phyloP scores from a whole-genome alignment of 2,113 vertebrate genomes.

The Psettodes erumei region DNA sequence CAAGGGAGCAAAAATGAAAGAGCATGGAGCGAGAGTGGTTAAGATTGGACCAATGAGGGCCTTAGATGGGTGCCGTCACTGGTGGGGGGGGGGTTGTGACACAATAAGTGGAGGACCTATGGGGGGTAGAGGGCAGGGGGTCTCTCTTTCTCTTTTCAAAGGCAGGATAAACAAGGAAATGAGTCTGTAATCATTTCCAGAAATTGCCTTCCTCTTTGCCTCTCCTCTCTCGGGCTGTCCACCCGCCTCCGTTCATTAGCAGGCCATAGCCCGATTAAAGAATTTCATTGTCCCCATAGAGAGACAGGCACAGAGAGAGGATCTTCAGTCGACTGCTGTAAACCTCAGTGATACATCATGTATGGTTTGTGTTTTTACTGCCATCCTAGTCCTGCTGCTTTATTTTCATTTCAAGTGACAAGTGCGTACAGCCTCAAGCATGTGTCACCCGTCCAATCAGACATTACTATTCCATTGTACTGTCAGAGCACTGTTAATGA shows the following conservation, averaged over 20 bases:
- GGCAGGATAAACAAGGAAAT: slow-evolving; percentile 87
- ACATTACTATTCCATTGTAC: neutral
- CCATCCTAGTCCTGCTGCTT: neutral
- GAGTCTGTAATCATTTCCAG: slow-evolving; percentile 88
- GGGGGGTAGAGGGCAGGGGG: slow-evolving; percentile 59
- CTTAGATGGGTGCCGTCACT: slow-evolving; percentile 47
- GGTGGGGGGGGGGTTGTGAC: slow-evolving; percentile 54
- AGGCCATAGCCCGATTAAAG: slow-evolving; percentile 83
- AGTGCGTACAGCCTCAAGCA: slow-evolving; percentile 24
- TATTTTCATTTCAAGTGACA: slow-evolving; percentile 32
- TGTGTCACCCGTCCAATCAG: slow-evolving; percentile 10
- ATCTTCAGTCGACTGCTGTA: slow-evolving; percentile 50
- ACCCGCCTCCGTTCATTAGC: slow-evolving; percentile 82
- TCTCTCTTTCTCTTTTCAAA: slow-evolving; percentile 79
- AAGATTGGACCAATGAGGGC: slow-evolving; percentile 67
- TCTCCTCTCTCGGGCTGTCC: slow-evolving; percentile 70
- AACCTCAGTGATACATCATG: slow-evolving; percentile 39
- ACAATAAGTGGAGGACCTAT: slow-evolving; percentile 73
- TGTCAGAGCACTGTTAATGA: neutral
- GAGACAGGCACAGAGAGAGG: slow-evolving; percentile 39
- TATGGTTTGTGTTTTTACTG: slow-evolving; percentile 34
- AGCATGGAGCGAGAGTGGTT: slow-evolving; percentile 65
- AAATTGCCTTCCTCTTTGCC: slow-evolving; percentile 82
- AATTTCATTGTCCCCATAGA: slow-evolving; percentile 71
- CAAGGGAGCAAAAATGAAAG: slow-evolving; percentile 73